Evolutionary conservation across 2,113 vertebrate species (phyloP), one percentile per base, ranked within the genome.

Genomic region (Oreochromis tanganicae): DNA sequence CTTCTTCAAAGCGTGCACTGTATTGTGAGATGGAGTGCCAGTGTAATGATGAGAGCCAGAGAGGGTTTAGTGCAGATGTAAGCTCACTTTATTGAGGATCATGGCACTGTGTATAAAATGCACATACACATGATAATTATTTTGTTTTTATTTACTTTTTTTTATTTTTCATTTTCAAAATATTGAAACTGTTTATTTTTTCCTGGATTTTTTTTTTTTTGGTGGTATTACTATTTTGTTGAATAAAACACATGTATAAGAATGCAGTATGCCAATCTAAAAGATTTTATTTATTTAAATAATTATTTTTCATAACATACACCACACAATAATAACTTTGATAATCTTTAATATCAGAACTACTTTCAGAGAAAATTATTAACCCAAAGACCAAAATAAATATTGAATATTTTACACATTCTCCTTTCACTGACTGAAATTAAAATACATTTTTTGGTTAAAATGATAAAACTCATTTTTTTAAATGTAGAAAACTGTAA

Each of bases 1-100:
- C 11, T 13, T 94, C 90, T 94, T 95, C 93, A 95, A 93, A 95
- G 92, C 24, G 4, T 21, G 75, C 59, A 91, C 83, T 89, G 80
- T 89, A 91, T 84, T 43, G 55, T 80, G 88, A 92, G 90, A 94
- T 63, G 41, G 85, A 83, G 89, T 88, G 89, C 85, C 86, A 92
- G 86, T 66, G 89, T 82, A 89, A 21, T 88, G 87, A 94, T 84
- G 86, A 90, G 86, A 92, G 90, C 83, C 91, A 92, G 79, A 89
- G 86, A 90, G 56, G 83, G 75, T 88, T 90, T 79, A 85, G 83
- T 61, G 82, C 80, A 82, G 32, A 83, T 80, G 57, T 54, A 61
- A 52, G 14, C 82, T 29, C 29, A 57, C 43, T 89, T 94, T 90
- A 89, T 90, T 94, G 61, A 80, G 80, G 46, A 85, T 85, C 12